Conservation (phyloP, 64 coral and sea anemone genomes). For the Catalaphyllia jardinei region DNA sequence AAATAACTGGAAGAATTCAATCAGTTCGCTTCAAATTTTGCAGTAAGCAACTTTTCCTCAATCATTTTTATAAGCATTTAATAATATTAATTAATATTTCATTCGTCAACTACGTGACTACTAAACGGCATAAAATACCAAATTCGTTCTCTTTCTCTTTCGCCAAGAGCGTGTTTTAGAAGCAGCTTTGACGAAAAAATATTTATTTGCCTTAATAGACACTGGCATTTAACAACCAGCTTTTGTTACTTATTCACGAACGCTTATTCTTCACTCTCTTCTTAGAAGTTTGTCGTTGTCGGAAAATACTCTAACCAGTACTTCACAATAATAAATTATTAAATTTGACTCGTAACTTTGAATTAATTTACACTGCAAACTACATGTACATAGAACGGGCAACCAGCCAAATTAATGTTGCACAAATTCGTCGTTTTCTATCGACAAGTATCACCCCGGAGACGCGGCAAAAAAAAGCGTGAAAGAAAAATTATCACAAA, state of each 20-base stretch:
- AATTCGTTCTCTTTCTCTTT: slow-evolving; percentile 7
- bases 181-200: background rate
- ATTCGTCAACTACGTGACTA: background rate
- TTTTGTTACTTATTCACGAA: background rate
- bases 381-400: background rate
- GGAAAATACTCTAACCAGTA: background rate
- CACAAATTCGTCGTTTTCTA: too few species aligned
- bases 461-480: too few species aligned
- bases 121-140: slow-evolving; percentile 30
- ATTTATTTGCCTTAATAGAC: background rate
- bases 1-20: too few species aligned
- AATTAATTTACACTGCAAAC: background rate
- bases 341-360: background rate
- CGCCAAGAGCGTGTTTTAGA: background rate
- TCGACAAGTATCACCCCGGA: too few species aligned
- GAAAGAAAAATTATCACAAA: too few species aligned
- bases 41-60: background rate
- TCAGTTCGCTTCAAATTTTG: too few species aligned
- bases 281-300: background rate
- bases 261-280: background rate
- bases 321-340: slow-evolving; percentile 21
- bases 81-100: background rate
- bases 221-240: background rate
- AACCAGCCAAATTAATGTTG: too few species aligned
- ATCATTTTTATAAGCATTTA: background rate